A percentile compares a stretch with the other conserved stretches of the same genome.
These are phyloP conservation scores for Amphilophus citrinellus DNA, from an alignment of 2,113 vertebrate species.

Conservation along the genomic window DNA sequence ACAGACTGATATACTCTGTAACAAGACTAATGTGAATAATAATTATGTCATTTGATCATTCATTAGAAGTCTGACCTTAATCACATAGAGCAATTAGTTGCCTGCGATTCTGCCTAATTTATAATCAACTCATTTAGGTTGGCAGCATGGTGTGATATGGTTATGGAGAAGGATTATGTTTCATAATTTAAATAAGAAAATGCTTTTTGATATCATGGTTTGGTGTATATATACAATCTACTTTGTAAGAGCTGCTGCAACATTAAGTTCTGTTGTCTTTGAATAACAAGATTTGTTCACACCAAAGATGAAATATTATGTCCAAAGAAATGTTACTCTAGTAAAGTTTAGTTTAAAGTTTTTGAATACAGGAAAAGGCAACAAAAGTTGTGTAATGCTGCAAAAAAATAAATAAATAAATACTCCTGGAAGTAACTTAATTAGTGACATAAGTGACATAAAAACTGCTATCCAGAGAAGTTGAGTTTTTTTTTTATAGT, in stretches of 20 bases:
- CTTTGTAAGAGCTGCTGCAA: neutral
- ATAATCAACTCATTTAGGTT: constrained; percentile 17
- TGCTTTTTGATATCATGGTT: neutral
- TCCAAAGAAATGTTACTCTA: neutral
- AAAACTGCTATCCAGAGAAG: rapidly evolving
- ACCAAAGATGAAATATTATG: neutral
- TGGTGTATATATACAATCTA: neutral
- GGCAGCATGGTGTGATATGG: neutral
- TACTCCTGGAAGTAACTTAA: neutral
- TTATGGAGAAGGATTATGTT: constrained; percentile 4
- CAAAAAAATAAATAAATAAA: neutral
- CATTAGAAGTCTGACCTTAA: constrained; percentile 17
- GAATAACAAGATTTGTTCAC: rapidly evolving
- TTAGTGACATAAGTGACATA: neutral
- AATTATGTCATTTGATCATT: constrained; percentile 30
- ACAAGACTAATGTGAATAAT: constrained; percentile 11
- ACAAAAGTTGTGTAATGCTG: neutral
- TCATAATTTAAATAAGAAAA: constrained; percentile 15
- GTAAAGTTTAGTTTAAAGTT: neutral
- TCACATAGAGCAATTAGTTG: constrained; percentile 34
- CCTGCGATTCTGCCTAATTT: constrained; percentile 18
- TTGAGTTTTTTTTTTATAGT: neutral
- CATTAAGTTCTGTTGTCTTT: neutral
- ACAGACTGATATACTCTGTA: neutral
- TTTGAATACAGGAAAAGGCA: neutral